Conservation (phyloP, 2,113 vertebrate genomes). For the Cygnus buccinator region DNA sequence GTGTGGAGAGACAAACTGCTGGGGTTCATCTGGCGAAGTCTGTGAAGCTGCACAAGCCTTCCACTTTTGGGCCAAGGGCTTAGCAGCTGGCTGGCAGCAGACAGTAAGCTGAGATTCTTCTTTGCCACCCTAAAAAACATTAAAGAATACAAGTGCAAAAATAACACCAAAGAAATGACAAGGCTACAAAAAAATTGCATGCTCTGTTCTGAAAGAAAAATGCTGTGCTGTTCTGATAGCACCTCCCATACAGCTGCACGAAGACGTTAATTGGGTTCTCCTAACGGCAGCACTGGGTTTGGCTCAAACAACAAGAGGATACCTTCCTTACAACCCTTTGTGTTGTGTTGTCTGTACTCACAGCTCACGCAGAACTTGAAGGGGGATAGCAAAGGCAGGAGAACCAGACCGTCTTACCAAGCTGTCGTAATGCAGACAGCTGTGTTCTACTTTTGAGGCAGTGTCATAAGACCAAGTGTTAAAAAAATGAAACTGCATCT, state of each 20-base stretch:
- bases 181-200: neutral
- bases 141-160: neutral
- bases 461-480: neutral
- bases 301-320: accelerated
- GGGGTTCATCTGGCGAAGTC: neutral
- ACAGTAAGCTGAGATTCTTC: neutral
- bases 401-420: neutral
- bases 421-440: neutral
- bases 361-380: neutral
- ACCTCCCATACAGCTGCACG: neutral
- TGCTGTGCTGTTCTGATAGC: accelerated
- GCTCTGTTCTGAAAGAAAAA: neutral
- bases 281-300: neutral
- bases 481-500: conserved; percentile 1
- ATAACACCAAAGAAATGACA: neutral
- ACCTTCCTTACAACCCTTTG: neutral
- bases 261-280: accelerated
- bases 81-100: neutral
- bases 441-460: neutral
- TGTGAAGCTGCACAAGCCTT: neutral
- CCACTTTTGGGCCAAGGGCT: neutral
- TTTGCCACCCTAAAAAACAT: neutral
- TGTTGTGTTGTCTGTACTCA: accelerated
- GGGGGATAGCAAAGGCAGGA: neutral
- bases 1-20: neutral